These are phyloP conservation scores for Hyperoplus immaculatus DNA, from an alignment of 2,797 vertebrate species.

Conservation along the genomic window DNA sequence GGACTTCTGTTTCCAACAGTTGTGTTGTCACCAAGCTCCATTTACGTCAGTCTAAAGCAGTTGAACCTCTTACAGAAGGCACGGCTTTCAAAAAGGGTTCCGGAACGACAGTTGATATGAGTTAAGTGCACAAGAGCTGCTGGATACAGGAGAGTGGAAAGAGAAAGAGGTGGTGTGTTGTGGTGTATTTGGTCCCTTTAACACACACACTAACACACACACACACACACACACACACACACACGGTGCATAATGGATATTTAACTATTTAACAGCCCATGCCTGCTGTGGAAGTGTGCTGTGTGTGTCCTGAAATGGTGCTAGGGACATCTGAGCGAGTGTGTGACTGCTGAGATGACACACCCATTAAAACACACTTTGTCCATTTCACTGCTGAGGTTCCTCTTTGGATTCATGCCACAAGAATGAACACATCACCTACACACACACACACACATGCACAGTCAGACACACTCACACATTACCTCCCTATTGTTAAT, in stretches of 20 bases:
- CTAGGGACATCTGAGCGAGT: constrained; percentile 54
- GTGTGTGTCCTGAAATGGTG: constrained; percentile 68
- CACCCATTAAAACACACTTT: constrained; percentile 75
- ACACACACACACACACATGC: neutral
- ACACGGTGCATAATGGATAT: constrained; percentile 73
- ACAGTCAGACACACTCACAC: no score
- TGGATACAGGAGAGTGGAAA: constrained; percentile 25
- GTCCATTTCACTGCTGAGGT: constrained; percentile 53
- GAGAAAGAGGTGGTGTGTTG: constrained; percentile 28
- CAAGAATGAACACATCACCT: constrained; percentile 34
- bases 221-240: constrained; percentile 44
- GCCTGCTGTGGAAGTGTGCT: constrained; percentile 65
- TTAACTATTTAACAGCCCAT: constrained; percentile 73
- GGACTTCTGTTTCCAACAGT: constrained; percentile 23
- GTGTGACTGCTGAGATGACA: constrained; percentile 67
- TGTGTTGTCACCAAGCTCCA: constrained; percentile 2
- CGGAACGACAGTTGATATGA: constrained; percentile 37
- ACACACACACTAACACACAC: no score
- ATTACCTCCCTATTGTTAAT: constrained; percentile 19
- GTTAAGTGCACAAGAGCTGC: constrained; percentile 48
- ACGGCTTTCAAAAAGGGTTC: constrained; percentile 14
- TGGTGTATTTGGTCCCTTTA: constrained; percentile 70
- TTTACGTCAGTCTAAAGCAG: constrained; percentile 36
- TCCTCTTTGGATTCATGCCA: constrained; percentile 46
- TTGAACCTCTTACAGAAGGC: constrained; percentile 44